Evolutionary conservation across 2,113 vertebrate genomes (phyloP).

Genomic region (Rhinogobius similis): DNA sequence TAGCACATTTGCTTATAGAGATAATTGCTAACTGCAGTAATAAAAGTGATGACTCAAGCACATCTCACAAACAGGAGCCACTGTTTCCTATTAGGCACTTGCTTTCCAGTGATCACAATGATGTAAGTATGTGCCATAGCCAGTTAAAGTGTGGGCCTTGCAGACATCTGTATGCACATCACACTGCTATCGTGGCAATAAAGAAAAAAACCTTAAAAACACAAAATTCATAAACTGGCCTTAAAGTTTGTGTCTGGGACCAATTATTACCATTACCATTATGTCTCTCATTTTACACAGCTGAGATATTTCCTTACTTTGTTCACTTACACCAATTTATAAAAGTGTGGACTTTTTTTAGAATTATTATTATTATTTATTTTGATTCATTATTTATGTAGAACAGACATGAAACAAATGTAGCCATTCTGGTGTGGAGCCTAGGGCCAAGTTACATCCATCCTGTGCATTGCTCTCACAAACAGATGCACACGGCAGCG

Average conservation of each 20-base stretch:
- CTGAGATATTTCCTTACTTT: not conserved
- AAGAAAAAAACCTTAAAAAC: not conserved
- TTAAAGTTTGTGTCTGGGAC: too few relatives aligned
- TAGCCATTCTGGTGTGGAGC: not conserved
- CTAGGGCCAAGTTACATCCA: not conserved
- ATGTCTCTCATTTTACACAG: not conserved
- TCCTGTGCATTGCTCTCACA: not conserved
- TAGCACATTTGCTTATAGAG: not conserved
- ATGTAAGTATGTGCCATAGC: slow-evolving; percentile 10
- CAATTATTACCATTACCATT: too few relatives aligned
- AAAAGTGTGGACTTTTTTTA: too few relatives aligned
- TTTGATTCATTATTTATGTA: too few relatives aligned
- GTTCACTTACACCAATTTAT: too few relatives aligned
- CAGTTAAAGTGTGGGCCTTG: slow-evolving; percentile 1
- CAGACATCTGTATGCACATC: not conserved
- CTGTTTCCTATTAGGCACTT: not conserved
- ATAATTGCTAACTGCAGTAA: not conserved
- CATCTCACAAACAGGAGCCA: slow-evolving; percentile 4
- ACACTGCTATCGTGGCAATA: not conserved
- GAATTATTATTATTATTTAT: not conserved
- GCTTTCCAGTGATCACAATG: slow-evolving; percentile 10
- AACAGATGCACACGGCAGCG: not conserved
- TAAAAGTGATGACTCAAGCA: not conserved
- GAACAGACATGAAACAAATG: not conserved
- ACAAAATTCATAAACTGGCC: not conserved